Evolutionary conservation across 2,113 vertebrate genomes (phyloP), one percentile per base, ranked within the genome.

Genomic region (Chaetorhynchus papuensis): DNA sequence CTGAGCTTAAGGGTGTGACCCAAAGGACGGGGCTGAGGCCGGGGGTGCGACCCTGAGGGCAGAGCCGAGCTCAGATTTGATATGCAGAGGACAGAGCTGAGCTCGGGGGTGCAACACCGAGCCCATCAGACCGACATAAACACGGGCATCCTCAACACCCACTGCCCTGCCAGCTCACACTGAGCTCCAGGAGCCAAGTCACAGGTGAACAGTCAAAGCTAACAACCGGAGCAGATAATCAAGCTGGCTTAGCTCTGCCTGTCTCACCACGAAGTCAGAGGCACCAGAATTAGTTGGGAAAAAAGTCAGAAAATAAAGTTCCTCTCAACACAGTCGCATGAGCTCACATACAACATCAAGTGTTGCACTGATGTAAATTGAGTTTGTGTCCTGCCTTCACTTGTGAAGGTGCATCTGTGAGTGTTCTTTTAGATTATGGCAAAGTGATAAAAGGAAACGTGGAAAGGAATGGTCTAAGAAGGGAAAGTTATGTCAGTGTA

Each of bases 21-120:
- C 11, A 11, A 13, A 49, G 65, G 23, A 7, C 16, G 20, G 39
- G 14, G 33, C 44, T 9, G 47, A 52, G 47, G 3, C 5, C 21
- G 5, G 14, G n/a, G 35, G 3, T 11, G n/a, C 8, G 3, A 17
- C 31, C 8, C 8, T 5, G 20, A 21, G 45, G 3, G 4, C 39
- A n/a, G 49, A 6, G 66, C 26, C 2, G 26, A 50, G 10, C 10
- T 16, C 26, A 15, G 26, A 35, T 35, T 16, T 35, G 56, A 35
- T 23, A 15, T 22, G 19, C 35, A 1, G 22, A 44, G 65, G 33
- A 17, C 45, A 28, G 65, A 18, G 17, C 31, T 2, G 1, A 16
- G 12, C 9, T 12, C 4, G 0, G 3, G 22, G 20, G 4, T 2
- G 0, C 0, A 1, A 8, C 37, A 3, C 10, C 0, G 0, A 15